Base-by-base conservation (phyloP, 2,888 invertebrate genomes). In the Netelia fuscicornis region DNA sequence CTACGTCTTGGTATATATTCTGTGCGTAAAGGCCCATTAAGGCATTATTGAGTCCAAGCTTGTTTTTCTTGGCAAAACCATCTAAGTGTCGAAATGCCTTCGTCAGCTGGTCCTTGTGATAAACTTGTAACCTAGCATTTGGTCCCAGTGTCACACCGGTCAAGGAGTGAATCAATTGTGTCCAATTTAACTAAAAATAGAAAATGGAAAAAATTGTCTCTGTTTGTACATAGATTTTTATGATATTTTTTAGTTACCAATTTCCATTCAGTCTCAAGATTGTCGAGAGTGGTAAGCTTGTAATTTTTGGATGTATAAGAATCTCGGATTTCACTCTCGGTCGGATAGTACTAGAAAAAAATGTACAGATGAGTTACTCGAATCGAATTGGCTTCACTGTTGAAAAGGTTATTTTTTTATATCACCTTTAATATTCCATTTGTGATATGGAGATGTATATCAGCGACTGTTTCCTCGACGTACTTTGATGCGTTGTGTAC, bases 1-100 rank as follows among this genome's bases (percentile, higher is more conserved):
- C 42, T 87, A 91, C 91, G 79, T 89, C 86, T n/a, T 87, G 85
- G 74, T 91, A 90, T 62, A 91, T 78, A 72, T 88, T 84, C 25
- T 82, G 85, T 54, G 90, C 89, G 54, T 90, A 90, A 23, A 91
- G 86, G 42, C 86, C 90, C 64, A 91, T 75, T 44, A 92, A 70
- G 10, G 88, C 89, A 58, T 91, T 91, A 37, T 91, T 86, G 9
- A 91, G 78, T 42, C 64, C 10, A 64, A 80, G 83, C 6, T 72
- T 44, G n/a, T 82, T 37, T 2, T 2, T 6, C 10, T 44, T 11
- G 23, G 6, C 20, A 1, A 86, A 86, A n/a, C 44, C 2, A 13
- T 88, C 79, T 25, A 91, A 67, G 30, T 13, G 79, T 3, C 54
- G 10, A 58, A 91, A 67, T 20, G 85, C 88, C 17, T 77, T 30